Evolutionary conservation across 2,797 vertebrate species (phyloP).

Genomic region (Kryptopterus vitreolus): DNA sequence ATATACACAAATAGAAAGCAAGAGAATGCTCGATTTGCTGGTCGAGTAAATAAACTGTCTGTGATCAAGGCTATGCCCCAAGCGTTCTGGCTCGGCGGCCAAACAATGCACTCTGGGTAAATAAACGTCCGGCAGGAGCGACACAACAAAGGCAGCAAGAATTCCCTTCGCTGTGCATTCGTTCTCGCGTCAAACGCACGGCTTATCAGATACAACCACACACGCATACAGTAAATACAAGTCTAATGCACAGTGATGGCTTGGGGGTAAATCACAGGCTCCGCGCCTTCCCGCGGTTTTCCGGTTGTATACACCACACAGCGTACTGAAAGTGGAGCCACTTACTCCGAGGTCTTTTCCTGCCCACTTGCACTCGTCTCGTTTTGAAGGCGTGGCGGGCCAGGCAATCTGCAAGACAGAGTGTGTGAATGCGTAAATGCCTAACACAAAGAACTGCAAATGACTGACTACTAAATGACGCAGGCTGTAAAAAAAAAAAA

Average conservation of each 20-base stretch:
- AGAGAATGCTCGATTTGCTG: conserved; percentile 24
- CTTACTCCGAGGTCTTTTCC: conserved; percentile 96
- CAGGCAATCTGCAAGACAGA: conserved; percentile 83
- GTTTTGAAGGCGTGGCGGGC: conserved; percentile 91
- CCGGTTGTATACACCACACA: not conserved
- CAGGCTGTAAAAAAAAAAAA: conserved; percentile 58
- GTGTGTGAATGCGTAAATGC: conserved; percentile 46
- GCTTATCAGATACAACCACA: not conserved
- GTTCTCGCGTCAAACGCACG: conserved; percentile 16
- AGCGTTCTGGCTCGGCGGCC: conserved; percentile 39
- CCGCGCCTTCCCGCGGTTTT: conserved; percentile 9
- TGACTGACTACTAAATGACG: conserved; percentile 50
- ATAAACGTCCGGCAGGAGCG: conserved; percentile 45
- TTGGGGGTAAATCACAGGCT: conserved; percentile 10
- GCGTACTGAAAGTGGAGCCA: conserved; percentile 34
- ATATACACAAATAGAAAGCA: conserved; percentile 14
- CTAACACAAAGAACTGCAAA: conserved; percentile 50
- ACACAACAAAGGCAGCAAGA: conserved; percentile 22
- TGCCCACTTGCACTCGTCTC: conserved; percentile 98
- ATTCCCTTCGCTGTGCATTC: not conserved
- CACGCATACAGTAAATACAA: conserved; percentile 19
- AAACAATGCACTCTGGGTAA: conserved; percentile 41
- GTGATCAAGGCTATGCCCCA: conserved; percentile 40
- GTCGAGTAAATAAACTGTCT: conserved; percentile 55
- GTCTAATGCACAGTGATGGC: conserved; percentile 4